Conservation (phyloP, 2,113 vertebrate genomes). For the Cheirogaleus medius region DNA sequence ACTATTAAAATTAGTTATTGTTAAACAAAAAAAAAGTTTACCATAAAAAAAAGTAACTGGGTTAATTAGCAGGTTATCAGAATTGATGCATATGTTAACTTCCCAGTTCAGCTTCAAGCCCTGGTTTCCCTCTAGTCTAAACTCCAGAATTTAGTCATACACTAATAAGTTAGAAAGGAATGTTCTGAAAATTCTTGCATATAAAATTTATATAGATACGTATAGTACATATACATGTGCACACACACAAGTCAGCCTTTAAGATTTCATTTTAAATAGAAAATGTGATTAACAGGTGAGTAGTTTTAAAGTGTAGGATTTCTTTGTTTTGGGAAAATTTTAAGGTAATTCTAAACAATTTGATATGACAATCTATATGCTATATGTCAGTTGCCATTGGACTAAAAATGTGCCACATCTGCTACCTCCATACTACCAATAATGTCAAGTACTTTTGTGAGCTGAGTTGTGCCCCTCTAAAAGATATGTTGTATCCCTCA, state of each 20-base stretch:
- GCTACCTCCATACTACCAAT: background rate
- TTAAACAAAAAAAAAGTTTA: background rate
- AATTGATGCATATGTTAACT: background rate
- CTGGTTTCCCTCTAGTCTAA: background rate
- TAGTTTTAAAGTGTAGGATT: background rate
- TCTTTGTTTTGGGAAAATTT: background rate
- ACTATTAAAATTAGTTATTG: background rate
- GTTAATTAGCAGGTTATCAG: background rate
- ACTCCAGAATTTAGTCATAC: background rate
- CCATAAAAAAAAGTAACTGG: background rate
- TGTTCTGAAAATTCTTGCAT: background rate
- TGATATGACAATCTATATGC: background rate
- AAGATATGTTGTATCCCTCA: background rate
- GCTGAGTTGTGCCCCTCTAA: background rate
- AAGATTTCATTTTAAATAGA: background rate
- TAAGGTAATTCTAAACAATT: background rate
- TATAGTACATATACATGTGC: rapidly evolving
- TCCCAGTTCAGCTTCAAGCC: background rate
- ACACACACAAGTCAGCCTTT: background rate
- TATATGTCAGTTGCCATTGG: background rate
- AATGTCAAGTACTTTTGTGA: background rate
- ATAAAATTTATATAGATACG: background rate
- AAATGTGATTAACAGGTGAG: background rate
- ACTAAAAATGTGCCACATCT: background rate
- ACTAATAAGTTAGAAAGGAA: background rate